A percentile compares a stretch with the other conserved stretches of the same genome.
phyloP scores from a whole-genome alignment of 2,113 vertebrate genomes.

The Epinephelus fuscoguttatus region DNA sequence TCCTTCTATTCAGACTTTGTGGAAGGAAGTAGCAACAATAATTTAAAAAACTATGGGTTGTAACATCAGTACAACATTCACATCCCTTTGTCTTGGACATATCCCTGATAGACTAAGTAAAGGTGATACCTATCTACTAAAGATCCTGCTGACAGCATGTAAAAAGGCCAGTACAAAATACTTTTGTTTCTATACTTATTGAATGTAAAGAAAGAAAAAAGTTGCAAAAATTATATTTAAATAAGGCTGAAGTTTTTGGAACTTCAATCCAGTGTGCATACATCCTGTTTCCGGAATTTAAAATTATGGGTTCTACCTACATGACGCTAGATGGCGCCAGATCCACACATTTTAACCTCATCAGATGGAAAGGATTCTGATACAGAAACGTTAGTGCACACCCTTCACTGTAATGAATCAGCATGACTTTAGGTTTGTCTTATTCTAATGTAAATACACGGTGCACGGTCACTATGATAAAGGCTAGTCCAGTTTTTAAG shows the following conservation, averaged over 20 bases:
- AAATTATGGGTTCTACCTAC: background rate
- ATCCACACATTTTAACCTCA: background rate
- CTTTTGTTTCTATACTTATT: too few species aligned
- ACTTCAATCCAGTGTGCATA: background rate
- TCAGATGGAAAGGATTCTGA: background rate
- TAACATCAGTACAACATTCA: too few species aligned
- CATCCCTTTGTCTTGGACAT: too few species aligned
- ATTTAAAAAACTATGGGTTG: too few species aligned
- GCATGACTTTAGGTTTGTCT: background rate
- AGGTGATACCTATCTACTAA: too few species aligned
- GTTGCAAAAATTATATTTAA: background rate
- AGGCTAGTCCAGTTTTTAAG: background rate
- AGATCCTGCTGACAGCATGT: too few species aligned
- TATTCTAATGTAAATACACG: background rate
- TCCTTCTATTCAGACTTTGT: too few species aligned
- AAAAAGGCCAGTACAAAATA: too few species aligned
- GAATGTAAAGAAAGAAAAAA: too few species aligned
- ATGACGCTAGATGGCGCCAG: conserved; percentile 50
- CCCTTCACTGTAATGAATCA: background rate
- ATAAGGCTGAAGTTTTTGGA: background rate
- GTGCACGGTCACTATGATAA: background rate
- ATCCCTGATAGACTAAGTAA: too few species aligned
- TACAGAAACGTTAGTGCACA: background rate
- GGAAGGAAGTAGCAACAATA: too few species aligned
- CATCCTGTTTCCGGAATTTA: too few species aligned